These are phyloP conservation scores for Eclectus roratus DNA, from an alignment of 2,113 vertebrate genomes.

Conservation along the genomic window DNA sequence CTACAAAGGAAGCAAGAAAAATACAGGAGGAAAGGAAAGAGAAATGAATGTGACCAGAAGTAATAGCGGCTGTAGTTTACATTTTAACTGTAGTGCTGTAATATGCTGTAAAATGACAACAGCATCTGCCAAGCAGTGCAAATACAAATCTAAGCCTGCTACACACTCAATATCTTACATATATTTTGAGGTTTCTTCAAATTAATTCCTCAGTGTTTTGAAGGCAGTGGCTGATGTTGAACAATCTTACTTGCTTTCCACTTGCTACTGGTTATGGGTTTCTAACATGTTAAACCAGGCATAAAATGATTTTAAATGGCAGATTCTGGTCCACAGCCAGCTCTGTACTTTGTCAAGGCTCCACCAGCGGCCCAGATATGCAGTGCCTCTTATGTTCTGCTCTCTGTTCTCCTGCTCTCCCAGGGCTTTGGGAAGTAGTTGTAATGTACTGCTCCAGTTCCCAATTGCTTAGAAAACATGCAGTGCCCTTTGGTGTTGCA, in stretches of 20 bases:
- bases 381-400: neutral
- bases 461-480: neutral
- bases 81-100: neutral
- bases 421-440: neutral
- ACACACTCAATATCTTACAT: neutral
- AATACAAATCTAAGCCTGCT: neutral
- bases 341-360: neutral
- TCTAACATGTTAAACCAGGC: neutral
- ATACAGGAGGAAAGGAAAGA: neutral
- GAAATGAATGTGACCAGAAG: neutral
- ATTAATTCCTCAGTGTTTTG: neutral
- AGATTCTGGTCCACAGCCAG: slow-evolving; percentile 4
- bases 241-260: neutral
- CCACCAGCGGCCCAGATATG: neutral
- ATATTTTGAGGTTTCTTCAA: neutral
- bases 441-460: neutral
- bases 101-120: neutral
- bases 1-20: neutral
- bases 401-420: neutral
- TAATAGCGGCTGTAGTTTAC: neutral
- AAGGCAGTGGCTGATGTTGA: neutral
- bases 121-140: neutral
- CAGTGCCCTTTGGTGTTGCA: neutral
- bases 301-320: slow-evolving; percentile 25
- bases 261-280: neutral